A percentile compares a stretch with the other conserved stretches of the same genome.
Conservation (phyloP, 2,113 vertebrate genomes). For the Aegotheles bennettii region DNA sequence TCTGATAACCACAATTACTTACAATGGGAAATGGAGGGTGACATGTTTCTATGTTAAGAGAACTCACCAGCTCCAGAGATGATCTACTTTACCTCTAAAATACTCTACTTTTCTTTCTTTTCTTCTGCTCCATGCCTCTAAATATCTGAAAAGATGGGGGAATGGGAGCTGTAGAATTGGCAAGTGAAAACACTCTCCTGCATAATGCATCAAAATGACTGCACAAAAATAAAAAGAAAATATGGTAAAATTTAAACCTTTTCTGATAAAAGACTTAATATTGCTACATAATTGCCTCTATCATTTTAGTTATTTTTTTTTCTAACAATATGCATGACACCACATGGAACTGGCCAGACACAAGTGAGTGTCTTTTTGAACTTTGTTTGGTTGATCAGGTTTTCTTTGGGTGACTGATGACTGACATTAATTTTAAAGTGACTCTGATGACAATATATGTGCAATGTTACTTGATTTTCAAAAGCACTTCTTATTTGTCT, state of each 20-base stretch:
- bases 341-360: not conserved
- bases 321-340: not conserved
- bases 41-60: not conserved
- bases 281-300: not conserved
- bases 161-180: not conserved
- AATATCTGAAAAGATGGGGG: not conserved
- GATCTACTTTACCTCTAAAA: not conserved
- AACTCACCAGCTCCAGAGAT: not conserved
- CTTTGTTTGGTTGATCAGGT: constrained; percentile 6
- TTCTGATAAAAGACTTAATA: not conserved
- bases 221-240: not conserved
- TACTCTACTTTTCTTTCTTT: too few relatives aligned
- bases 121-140: not conserved
- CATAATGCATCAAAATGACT: not conserved
- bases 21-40: not conserved
- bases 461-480: not conserved
- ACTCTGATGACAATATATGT: not conserved
- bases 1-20: not conserved
- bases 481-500: not conserved
- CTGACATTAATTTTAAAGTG: constrained; percentile 25
- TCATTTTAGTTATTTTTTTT: not conserved
- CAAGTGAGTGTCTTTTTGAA: not conserved
- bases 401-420: constrained; percentile 17
- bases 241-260: not conserved
- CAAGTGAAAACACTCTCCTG: not conserved